Evolutionary conservation across 2,888 invertebrate genomes (phyloP).

Genomic region (Pammene fasciana): DNA sequence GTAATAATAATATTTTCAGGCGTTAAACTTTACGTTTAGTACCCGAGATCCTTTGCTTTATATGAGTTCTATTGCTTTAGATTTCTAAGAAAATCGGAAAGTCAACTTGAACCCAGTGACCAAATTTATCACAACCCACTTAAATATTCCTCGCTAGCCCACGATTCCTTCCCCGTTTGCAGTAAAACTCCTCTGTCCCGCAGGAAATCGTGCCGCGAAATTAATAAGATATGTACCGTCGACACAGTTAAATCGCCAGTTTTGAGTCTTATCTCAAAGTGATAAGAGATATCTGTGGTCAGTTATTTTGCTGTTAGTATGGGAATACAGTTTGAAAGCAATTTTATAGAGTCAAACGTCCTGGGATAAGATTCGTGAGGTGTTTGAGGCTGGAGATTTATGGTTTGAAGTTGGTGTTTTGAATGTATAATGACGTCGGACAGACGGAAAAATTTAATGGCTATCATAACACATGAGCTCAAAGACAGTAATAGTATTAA

Average conservation of each 20-base stretch:
- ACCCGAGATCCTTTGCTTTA: no score
- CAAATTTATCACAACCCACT: slow-evolving; percentile 23
- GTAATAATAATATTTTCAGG: no score
- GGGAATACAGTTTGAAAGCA: slow-evolving; percentile 31
- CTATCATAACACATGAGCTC: no score
- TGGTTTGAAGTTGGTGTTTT: not conserved
- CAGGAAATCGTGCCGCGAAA: slow-evolving; percentile 35
- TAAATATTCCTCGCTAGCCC: slow-evolving; percentile 27
- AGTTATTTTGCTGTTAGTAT: not conserved
- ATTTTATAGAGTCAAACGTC: slow-evolving; percentile 33
- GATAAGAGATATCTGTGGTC: no score
- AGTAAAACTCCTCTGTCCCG: slow-evolving; percentile 33
- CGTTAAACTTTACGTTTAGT: no score
- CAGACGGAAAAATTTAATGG: not conserved
- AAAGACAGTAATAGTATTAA: no score
- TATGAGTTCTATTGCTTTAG: no score
- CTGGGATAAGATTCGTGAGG: slow-evolving; percentile 30
- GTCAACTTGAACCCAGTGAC: slow-evolving; percentile 16
- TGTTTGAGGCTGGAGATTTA: slow-evolving; percentile 20
- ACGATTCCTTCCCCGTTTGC: slow-evolving; percentile 4
- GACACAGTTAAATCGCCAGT: no score
- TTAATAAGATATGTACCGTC: slow-evolving; percentile 36
- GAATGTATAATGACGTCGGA: slow-evolving; percentile 2
- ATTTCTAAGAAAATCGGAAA: not conserved
- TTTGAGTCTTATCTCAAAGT: no score